Evolutionary conservation across 2,797 vertebrate genomes (phyloP), one percentile per base, ranked within the genome.

Genomic region (Diglossa cyanea): DNA sequence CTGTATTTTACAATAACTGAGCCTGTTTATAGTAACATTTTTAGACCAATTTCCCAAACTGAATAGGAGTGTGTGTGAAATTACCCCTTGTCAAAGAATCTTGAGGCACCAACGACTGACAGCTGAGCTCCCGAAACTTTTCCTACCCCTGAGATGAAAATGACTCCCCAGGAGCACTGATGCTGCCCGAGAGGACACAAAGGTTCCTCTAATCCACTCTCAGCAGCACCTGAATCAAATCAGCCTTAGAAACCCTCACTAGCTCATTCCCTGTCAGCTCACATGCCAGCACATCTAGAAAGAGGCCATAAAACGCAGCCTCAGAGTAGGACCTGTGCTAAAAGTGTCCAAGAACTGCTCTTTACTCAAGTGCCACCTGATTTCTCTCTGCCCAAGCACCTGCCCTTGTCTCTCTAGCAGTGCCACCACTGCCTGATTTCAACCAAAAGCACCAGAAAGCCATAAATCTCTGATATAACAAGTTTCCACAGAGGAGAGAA

Each of bases 171-270:
- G 51, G 24, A 81, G 19, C 30, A 45, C 31, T 68, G 37, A 37
- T 40, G 9, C 16, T 42, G 13, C 62, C 17, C 25, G 1, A 1
- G 1, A 3, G 33, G 3, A 50, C n/a, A 13, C 7, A 9, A 44
- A 11, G 12, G 12, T 10, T 81, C 51, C 21, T 1, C 2, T 50
- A 25, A 50, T 39, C 47, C 2, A 8, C 24, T 39, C 7, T 13
- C 53, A 91, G 67, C 30, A 81, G 13, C 45, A 53, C 50, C 45
- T 18, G 50, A 68, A 33, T 6, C 45, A 72, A 60, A 48, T 35
- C 28, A 90, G 30, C 31, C 40, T 55, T 37, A 39, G 33, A 68
- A 89, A 65, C 8, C 13, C n/a, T 57, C 31, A 15, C 10, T 44
- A 18, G 30, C 42, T 78, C 53, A 7, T 17, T 42, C 33, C 30